Evolutionary conservation across 2,113 vertebrate species (phyloP).

Genomic region (Callithrix jacchus): DNA sequence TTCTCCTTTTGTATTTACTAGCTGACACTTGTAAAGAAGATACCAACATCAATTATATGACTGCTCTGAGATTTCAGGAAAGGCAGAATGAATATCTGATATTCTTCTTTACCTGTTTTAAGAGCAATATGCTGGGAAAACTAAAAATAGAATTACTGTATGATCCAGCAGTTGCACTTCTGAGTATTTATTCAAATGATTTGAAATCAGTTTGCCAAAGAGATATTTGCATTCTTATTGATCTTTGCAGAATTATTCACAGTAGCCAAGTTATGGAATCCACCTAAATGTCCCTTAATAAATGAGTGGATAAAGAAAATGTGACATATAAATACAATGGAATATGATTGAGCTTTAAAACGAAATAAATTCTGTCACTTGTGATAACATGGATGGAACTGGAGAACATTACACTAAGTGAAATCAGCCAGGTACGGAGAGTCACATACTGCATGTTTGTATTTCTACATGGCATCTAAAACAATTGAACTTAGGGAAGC

Average conservation of each 20-base stretch:
- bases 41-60: neutral
- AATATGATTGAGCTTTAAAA: neutral
- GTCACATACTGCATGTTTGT: too few species aligned
- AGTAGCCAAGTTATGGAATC: neutral
- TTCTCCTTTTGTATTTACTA: neutral
- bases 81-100: neutral
- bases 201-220: neutral
- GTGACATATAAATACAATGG: neutral
- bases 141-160: neutral
- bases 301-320: neutral
- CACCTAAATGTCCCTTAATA: neutral
- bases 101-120: neutral
- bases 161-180: neutral
- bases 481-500: neutral
- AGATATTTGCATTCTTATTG: neutral
- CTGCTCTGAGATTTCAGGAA: neutral
- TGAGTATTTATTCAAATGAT: too few species aligned
- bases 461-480: neutral
- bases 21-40: neutral
- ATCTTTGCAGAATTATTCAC: too few species aligned
- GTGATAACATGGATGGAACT: neutral
- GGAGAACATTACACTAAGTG: neutral
- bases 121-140: neutral
- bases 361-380: neutral
- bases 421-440: neutral